These are phyloP conservation scores for Habrosyne pyritoides DNA, from an alignment of 2,888 invertebrate species.

Conservation along the genomic window DNA sequence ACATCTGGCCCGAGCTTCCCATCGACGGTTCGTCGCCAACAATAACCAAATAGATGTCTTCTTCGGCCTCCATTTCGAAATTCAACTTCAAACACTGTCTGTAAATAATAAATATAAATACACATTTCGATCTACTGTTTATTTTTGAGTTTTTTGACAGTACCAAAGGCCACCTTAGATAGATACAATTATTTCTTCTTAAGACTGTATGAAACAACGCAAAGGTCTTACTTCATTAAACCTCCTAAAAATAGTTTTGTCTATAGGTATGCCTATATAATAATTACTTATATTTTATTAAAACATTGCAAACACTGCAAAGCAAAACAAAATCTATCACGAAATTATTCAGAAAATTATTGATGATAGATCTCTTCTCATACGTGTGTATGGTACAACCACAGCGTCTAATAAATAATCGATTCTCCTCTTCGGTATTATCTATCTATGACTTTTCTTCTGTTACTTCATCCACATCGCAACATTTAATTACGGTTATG, in stretches of 20 bases:
- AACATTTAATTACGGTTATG: no score
- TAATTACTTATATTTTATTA: not conserved
- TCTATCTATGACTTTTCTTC: no score
- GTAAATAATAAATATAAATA: not conserved
- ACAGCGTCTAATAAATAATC: no score
- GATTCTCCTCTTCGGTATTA: no score
- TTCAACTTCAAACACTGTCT: conserved; percentile 2
- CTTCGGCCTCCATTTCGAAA: conserved; percentile 40
- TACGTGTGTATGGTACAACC: no score
- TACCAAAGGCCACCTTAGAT: conserved; percentile 6
- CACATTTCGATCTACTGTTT: not conserved
- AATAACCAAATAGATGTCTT: conserved; percentile 51
- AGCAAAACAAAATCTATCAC: no score
- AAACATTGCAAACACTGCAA: no score
- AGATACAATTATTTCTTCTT: conserved; percentile 33
- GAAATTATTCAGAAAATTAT: no score
- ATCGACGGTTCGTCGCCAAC: conserved; percentile 35
- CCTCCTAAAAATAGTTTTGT: not conserved
- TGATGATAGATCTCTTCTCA: no score
- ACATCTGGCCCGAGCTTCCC: conserved; percentile 33
- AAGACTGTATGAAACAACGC: conserved; percentile 14
- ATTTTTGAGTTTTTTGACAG: conserved; percentile 24
- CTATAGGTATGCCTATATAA: no score
- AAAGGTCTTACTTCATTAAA: conserved; percentile 11
- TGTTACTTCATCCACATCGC: no score